These are phyloP conservation scores for Macrotus californicus DNA, from an alignment of 2,113 vertebrate genomes.

Conservation along the genomic window DNA sequence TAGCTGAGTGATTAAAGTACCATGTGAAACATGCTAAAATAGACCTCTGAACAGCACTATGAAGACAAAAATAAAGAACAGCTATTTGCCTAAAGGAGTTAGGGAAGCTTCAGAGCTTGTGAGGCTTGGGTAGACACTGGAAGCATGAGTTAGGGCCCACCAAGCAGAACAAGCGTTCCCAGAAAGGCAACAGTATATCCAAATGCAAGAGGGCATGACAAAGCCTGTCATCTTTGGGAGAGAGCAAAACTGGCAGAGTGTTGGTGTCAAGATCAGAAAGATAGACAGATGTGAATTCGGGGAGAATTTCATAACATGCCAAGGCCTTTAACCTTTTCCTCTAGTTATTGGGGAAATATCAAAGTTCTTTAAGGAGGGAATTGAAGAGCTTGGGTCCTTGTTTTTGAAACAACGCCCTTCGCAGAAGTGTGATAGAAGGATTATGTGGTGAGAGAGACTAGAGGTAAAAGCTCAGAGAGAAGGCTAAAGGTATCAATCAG, in stretches of 20 bases:
- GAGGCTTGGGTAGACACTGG: neutral
- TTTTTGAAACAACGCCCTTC: neutral
- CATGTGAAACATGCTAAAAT: neutral
- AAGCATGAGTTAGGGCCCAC: neutral
- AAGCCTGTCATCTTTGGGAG: neutral
- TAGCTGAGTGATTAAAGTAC: neutral
- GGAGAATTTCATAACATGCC: neutral
- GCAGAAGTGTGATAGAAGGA: neutral
- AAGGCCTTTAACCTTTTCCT: neutral
- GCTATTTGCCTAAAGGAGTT: neutral
- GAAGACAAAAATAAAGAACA: neutral
- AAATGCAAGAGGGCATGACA: neutral
- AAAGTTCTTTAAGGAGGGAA: neutral
- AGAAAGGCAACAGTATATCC: neutral
- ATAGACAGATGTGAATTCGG: neutral
- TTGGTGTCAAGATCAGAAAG: neutral
- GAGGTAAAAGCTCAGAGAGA: neutral
- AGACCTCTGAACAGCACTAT: neutral
- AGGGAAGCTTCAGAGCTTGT: neutral
- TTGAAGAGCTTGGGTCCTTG: neutral
- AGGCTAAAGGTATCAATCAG: neutral
- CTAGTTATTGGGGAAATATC: neutral
- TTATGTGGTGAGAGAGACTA: neutral
- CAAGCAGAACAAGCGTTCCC: neutral
- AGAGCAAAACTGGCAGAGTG: neutral